phyloP scores from a whole-genome alignment of 1,140 invertebrate genomes.

The Aporrectodea caliginosa region DNA sequence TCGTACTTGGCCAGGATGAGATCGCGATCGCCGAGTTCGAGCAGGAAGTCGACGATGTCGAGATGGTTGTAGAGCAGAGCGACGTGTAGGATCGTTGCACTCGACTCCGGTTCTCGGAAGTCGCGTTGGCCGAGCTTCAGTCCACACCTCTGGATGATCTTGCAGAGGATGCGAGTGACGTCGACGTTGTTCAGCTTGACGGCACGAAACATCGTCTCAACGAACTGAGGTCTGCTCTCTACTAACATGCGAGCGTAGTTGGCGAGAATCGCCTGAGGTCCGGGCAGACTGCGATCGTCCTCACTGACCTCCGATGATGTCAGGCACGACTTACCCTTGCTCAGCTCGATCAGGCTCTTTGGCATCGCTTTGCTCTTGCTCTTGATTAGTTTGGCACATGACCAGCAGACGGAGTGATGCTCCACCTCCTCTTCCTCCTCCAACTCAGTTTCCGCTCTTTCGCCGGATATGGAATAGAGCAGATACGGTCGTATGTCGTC shows the following conservation, averaged over 20 bases:
- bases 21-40: conserved; percentile 19
- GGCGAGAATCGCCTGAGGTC: background rate
- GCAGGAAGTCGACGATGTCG: conserved; percentile 21
- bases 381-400: background rate
- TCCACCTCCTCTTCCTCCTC: background rate
- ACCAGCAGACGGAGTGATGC: background rate
- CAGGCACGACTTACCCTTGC: background rate
- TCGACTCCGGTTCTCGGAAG: background rate
- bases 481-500: background rate
- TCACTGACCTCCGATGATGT: background rate
- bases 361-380: background rate
- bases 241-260: conserved; percentile 20
- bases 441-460: background rate
- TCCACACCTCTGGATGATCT: background rate
- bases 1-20: conserved; percentile 30
- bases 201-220: conserved; percentile 6
- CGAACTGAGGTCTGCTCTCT: background rate
- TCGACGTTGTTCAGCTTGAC: conserved; percentile 23
- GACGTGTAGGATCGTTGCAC: conserved; percentile 16
- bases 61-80: conserved; percentile 24
- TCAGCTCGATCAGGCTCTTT: background rate
- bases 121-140: background rate
- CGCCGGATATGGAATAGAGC: background rate
- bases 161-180: conserved; percentile 11
- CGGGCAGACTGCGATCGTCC: conserved; percentile 1